Percentiles rank a stretch among this genome's conserved stretches.
These are phyloP conservation scores for Monochamus alternatus DNA, from an alignment of 2,888 invertebrate species.

Conservation along the genomic window DNA sequence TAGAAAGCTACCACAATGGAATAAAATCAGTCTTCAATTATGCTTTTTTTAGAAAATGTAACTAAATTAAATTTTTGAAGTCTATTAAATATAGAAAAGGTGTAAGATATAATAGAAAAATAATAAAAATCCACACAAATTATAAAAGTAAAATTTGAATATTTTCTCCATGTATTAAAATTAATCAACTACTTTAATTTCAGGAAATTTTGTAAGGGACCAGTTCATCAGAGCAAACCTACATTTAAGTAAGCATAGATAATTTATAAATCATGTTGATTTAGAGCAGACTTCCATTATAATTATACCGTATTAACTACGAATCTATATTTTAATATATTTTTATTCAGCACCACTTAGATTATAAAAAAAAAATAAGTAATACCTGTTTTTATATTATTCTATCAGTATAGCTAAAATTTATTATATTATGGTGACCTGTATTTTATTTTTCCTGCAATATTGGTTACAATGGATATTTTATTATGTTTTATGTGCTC, in stretches of 20 bases:
- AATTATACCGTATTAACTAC: slow-evolving; percentile 42
- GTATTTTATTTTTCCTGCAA: slow-evolving; percentile 36
- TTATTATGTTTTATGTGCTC: slow-evolving; percentile 5
- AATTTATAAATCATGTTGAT: slow-evolving; percentile 52
- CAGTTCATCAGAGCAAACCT: slow-evolving; percentile 50
- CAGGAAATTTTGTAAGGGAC: slow-evolving; percentile 44
- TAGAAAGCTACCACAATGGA: too few species aligned
- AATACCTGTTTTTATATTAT: slow-evolving; percentile 48
- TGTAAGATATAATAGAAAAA: too few species aligned
- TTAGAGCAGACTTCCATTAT: slow-evolving; percentile 49
- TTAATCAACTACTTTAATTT: slow-evolving; percentile 23
- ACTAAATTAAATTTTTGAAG: too few species aligned
- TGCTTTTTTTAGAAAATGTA: too few species aligned
- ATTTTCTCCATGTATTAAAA: background rate
- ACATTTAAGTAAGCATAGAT: slow-evolving; percentile 43
- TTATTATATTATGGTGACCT: slow-evolving; percentile 31
- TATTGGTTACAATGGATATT: slow-evolving; percentile 22
- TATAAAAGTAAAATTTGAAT: too few species aligned
- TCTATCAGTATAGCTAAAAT: slow-evolving; percentile 37
- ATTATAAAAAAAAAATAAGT: slow-evolving; percentile 43
- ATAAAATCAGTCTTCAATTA: too few species aligned
- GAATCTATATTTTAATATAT: slow-evolving; percentile 43
- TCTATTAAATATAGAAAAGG: too few species aligned
- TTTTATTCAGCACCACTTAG: slow-evolving; percentile 39
- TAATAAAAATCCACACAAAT: too few species aligned